Conservation (phyloP, 2,113 vertebrate genomes). For the Hippolais icterina region DNA sequence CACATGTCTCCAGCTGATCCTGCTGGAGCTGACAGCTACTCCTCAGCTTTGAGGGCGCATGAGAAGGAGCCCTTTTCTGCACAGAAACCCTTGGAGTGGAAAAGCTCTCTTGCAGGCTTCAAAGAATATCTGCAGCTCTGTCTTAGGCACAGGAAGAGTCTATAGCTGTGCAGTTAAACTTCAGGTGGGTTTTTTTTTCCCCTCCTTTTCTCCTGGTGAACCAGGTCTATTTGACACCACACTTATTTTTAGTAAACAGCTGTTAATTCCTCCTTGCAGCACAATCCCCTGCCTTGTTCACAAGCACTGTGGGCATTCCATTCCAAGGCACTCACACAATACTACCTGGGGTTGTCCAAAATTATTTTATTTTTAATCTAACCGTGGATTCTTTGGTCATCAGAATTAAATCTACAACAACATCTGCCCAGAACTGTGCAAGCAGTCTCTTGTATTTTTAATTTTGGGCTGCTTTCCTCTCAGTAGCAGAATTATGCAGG, state of each 20-base stretch:
- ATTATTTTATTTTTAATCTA: background rate
- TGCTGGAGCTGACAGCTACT: background rate
- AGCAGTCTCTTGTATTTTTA: background rate
- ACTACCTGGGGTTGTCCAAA: background rate
- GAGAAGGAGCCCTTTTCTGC: background rate
- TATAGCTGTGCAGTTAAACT: background rate
- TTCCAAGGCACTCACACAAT: background rate
- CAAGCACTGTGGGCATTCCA: background rate
- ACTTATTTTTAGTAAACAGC: background rate
- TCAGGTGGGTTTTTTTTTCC: accelerated
- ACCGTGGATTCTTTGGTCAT: background rate
- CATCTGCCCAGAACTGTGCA: background rate
- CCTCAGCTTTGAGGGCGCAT: background rate
- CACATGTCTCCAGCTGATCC: background rate
- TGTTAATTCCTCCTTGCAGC: background rate
- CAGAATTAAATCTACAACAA: background rate
- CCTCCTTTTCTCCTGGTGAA: background rate
- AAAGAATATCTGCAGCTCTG: background rate
- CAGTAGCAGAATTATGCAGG: background rate
- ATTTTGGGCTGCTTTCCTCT: background rate
- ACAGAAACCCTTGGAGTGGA: background rate
- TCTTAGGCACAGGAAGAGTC: background rate
- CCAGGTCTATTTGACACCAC: background rate
- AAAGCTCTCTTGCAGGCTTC: background rate
- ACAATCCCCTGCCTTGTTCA: background rate